Evolutionary conservation across 2,113 vertebrate genomes (phyloP), one percentile per base, ranked within the genome.

Genomic region (Holacanthus passer): DNA sequence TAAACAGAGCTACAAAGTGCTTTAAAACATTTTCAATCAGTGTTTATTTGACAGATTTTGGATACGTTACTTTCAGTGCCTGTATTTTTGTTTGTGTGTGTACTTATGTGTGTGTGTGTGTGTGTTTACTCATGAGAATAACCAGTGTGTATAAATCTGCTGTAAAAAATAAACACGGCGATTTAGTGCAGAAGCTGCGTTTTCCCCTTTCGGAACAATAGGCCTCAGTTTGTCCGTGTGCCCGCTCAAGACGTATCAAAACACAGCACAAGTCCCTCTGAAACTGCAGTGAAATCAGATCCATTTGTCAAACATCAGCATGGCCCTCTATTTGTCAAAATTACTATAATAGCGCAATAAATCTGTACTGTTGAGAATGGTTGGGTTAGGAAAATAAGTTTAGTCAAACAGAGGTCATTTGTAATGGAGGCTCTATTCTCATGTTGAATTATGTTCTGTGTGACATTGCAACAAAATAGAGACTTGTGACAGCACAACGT

Each of bases 111-210:
- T 58, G 10, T 13, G 22, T 69, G 27, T 69, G 58, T 39, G 74
- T 78, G 45, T 50, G 71, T 63, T 71, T 66, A 48, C 74, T 86
- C 45, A 41, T 83, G 89, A 88, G 83, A 89, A 89, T 86, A 87
- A 68, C 20, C 69, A 35, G 79, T 56, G 77, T 78, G 20, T 87
- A 91, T 89, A 90, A 91, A 92, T 91, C 83, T 85, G 73, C 76
- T 64, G 60, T 86, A 78, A 88, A 91, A 92, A 93, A 87, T 84
- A 93, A 91, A 89, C 84, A 88, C 14, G 20, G 63, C n/a, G 67
- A 80, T 76, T 86, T 83, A 88, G 83, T 55, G 73, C 89, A 91
- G 87, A 82, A 82, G 85, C 70, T 24, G 64, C 55, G 27, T 83
- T 84, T 81, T 82, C 70, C 73, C 48, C 45, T 27, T 43, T 62